A percentile compares a stretch with the other conserved stretches of the same genome.
Conservation (phyloP, 2,797 vertebrate species). For the Chrysocyon brachyurus region DNA sequence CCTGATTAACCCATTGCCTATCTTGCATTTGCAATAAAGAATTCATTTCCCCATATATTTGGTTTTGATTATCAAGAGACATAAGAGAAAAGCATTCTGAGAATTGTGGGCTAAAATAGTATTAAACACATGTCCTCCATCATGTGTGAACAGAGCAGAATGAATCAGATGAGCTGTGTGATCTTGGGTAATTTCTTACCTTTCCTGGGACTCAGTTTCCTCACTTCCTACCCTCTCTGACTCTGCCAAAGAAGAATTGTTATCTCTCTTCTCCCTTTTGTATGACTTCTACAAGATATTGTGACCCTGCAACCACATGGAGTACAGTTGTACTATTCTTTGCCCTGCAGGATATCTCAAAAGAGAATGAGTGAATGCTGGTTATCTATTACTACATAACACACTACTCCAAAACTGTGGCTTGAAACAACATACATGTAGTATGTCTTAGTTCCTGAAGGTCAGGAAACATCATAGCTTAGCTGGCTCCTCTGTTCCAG, state of each 20-base stretch:
- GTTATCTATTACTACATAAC: background rate
- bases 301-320: background rate
- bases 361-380: background rate
- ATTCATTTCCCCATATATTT: background rate
- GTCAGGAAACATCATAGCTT: background rate
- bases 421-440: background rate
- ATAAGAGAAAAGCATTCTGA: background rate
- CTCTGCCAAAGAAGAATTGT: background rate
- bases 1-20: slow-evolving; percentile 43
- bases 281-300: background rate
- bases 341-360: background rate
- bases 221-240: background rate
- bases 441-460: background rate
- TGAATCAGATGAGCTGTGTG: background rate
- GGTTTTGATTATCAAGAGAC: slow-evolving; percentile 26
- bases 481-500: background rate
- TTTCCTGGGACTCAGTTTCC: background rate
- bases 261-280: background rate
- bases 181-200: background rate
- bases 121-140: background rate
- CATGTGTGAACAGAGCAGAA: background rate
- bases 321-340: background rate
- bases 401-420: background rate
- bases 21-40: background rate
- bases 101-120: background rate